Evolutionary conservation across 2,888 invertebrate species (phyloP).

Genomic region (Tethea ocularis): DNA sequence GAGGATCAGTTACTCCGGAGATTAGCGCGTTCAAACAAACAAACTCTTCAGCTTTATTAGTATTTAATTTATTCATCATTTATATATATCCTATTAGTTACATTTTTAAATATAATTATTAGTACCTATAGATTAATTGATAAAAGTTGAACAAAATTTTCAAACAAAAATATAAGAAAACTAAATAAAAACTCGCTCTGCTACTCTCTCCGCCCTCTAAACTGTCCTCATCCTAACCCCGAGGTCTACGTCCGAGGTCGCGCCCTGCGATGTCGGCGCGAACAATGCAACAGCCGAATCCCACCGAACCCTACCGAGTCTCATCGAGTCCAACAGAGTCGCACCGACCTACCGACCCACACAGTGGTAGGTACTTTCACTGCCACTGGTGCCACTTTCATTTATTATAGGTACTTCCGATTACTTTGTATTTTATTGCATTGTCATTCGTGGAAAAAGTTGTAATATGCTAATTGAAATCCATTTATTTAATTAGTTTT

Average conservation of each 20-base stretch:
- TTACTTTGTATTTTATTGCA: neutral
- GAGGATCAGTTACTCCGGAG: too few relatives aligned
- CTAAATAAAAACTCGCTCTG: slow-evolving; percentile 26
- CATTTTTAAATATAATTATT: too few relatives aligned
- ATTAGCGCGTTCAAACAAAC: too few relatives aligned
- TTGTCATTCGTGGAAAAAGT: slow-evolving; percentile 5
- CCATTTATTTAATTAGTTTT: neutral
- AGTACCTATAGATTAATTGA: too few relatives aligned
- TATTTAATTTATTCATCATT: too few relatives aligned
- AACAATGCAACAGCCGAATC: slow-evolving; percentile 23
- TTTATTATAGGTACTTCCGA: slow-evolving; percentile 1
- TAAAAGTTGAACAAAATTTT: too few relatives aligned
- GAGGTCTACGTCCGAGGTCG: slow-evolving; percentile 39
- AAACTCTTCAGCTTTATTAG: too few relatives aligned
- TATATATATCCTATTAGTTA: too few relatives aligned
- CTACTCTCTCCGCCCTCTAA: slow-evolving; percentile 33
- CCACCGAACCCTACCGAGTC: neutral
- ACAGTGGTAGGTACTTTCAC: neutral
- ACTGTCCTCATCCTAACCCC: slow-evolving; percentile 16
- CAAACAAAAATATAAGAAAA: neutral
- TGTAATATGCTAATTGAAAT: neutral
- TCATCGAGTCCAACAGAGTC: neutral
- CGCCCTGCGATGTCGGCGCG: slow-evolving; percentile 12
- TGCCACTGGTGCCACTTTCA: neutral
- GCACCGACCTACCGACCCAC: neutral